Base-by-base conservation (phyloP, 1,140 invertebrate genomes). In the Eupristina koningsbergeri region DNA sequence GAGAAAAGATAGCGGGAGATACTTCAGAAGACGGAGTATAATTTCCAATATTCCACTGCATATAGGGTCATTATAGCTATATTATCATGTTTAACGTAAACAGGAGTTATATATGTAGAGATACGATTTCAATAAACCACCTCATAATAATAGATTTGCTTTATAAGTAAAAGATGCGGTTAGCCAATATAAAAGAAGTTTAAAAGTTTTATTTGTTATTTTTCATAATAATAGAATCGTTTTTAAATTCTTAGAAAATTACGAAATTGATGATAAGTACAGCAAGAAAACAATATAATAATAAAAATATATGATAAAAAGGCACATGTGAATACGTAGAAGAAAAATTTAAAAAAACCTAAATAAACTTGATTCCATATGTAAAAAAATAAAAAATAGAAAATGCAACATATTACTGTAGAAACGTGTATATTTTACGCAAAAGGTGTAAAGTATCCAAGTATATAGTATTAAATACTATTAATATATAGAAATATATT, bases 101-200 rank as follows among this genome's bases (percentile, higher is more conserved):
- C 69, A 74, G 34, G 7, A 26, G 6, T 26, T 50, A 34, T 34
- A 22, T 31, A 26, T 8, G 26, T 7, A 41, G 13, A 5, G n/a
- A 36, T 11, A 61, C 76, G 64, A 78, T 78, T 64, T 64, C 76
- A 78, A 78, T 78, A 64, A 78, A 64, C 34, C 34, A 64, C n/a
- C 0, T 29, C 17, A 19, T n/a, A 34, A 58, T 39, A 26, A 13
- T 17, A 34, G 29, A n/a, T 64, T 64, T 29, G 1, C 7, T 15
- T 9, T 8, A 2, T 64, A 34, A 64, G n/a, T 5, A n/a, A 1
- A 71, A 71, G 36, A 71, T 41, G 22, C 26, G 26, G 36, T 29
- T 26, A 22, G 45, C 5, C 31, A 5, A 47, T 41, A 17, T 29
- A 7, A 3, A 22, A 31, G 15, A 50, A 50, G n/a, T n/a, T 17